A percentile compares a stretch with the other conserved stretches of the same genome.
Conservation (phyloP, 2,888 invertebrate species). For the Campopleginae sp. region DNA sequence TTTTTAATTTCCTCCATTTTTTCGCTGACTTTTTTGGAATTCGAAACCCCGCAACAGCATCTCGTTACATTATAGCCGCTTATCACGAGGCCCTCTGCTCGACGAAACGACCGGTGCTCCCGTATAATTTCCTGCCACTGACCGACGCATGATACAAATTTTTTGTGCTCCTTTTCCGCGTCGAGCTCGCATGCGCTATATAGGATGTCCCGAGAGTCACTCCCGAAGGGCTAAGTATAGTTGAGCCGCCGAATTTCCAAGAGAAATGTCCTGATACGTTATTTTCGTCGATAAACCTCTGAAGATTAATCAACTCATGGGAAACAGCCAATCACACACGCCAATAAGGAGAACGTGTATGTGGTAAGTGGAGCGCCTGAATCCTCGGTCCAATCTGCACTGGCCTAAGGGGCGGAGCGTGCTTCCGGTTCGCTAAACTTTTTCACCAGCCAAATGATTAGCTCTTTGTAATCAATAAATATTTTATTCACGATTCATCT, state of each 20-base stretch:
- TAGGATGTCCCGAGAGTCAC: neutral
- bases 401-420: neutral
- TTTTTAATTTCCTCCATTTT: conserved; percentile 34
- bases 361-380: neutral
- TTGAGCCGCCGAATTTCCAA: neutral
- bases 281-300: conserved; percentile 1
- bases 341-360: neutral
- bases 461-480: neutral
- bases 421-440: neutral
- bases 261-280: neutral
- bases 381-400: neutral
- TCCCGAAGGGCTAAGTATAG: neutral
- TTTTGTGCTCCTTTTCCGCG: conserved; percentile 23
- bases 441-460: neutral
- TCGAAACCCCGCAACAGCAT: conserved; percentile 55
- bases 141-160: conserved; percentile 68
- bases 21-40: conserved; percentile 41
- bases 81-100: conserved; percentile 68
- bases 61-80: conserved; percentile 67
- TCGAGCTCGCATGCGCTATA: conserved; percentile 16
- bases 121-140: conserved; percentile 69
- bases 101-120: conserved; percentile 68
- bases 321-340: neutral
- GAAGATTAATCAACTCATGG: neutral
- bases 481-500: neutral